Evolutionary conservation across 2,888 invertebrate species (phyloP).

Genomic region (Drosophila villosipedis): DNA sequence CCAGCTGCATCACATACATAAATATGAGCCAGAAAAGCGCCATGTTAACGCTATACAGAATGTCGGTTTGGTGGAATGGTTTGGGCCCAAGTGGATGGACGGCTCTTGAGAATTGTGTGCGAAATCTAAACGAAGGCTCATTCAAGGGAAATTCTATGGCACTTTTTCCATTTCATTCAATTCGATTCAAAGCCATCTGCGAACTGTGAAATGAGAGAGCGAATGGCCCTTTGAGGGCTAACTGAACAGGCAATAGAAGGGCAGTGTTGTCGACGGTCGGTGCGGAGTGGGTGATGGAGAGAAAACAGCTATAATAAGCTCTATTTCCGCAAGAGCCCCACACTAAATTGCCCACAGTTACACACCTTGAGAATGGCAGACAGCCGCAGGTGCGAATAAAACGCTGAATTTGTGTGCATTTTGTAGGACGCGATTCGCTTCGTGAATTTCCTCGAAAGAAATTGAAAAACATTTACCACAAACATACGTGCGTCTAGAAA

Average conservation of each 20-base stretch:
- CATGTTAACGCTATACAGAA: constrained; percentile 27
- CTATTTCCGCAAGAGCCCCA: constrained; percentile 63
- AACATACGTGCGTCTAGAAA: constrained; percentile 57
- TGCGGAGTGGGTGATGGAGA: constrained; percentile 1
- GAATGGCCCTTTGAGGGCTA: constrained; percentile 54
- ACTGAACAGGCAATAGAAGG: constrained; percentile 26
- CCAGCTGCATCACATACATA: constrained; percentile 25
- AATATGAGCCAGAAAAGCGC: constrained; percentile 51
- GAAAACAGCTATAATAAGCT: constrained; percentile 67
- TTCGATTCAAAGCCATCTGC: constrained; percentile 66
- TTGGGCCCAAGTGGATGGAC: constrained; percentile 34
- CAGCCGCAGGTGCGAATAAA: constrained; percentile 77
- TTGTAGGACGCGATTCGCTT: constrained; percentile 58
- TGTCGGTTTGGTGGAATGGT: constrained; percentile 7
- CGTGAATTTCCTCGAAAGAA: constrained; percentile 54
- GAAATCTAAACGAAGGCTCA: constrained; percentile 70
- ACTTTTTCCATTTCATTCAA: constrained; percentile 68
- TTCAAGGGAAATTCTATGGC: constrained; percentile 70
- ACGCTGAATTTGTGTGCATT: constrained; percentile 78
- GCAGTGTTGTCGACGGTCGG: background rate
- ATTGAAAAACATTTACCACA: constrained; percentile 81
- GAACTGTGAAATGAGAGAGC: constrained; percentile 70
- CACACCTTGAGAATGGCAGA: constrained; percentile 39
- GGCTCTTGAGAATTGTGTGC: constrained; percentile 71
- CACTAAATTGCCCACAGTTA: constrained; percentile 67